phyloP scores from a whole-genome alignment of 2,888 invertebrate species.

The Tenthredo scrophulariae region DNA sequence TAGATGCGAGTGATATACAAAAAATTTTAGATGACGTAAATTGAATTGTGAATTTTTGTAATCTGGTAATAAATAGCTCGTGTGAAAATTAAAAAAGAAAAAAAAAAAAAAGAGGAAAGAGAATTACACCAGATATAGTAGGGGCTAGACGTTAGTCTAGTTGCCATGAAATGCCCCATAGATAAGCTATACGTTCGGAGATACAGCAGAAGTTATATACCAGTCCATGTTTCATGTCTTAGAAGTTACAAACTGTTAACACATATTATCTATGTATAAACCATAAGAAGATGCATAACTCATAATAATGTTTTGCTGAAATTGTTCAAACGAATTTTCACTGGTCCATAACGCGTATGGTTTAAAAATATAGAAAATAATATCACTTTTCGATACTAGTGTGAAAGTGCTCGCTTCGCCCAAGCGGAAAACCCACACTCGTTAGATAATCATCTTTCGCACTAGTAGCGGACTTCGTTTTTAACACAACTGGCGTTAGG shows the following conservation, averaged over 20 bases:
- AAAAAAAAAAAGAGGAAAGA: background rate
- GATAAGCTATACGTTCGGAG: background rate
- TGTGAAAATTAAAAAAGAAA: too few species aligned
- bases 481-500: too few species aligned
- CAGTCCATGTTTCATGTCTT: slow-evolving; percentile 8
- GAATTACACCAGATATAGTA: background rate
- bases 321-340: background rate
- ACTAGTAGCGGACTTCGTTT: too few species aligned
- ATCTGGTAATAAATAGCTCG: too few species aligned
- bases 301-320: background rate
- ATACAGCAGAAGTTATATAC: background rate
- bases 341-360: background rate
- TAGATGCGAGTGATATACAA: background rate
- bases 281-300: background rate
- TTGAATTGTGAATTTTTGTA: background rate
- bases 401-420: too few species aligned
- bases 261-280: background rate
- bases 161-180: background rate
- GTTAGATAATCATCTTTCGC: too few species aligned
- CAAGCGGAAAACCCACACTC: too few species aligned
- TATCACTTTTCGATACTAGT: too few species aligned
- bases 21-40: background rate
- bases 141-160: background rate
- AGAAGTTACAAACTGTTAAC: background rate
- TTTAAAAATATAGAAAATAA: too few species aligned